Evolutionary conservation across 2,113 vertebrate genomes (phyloP).

Genomic region (Porphyrio hochstetteri): DNA sequence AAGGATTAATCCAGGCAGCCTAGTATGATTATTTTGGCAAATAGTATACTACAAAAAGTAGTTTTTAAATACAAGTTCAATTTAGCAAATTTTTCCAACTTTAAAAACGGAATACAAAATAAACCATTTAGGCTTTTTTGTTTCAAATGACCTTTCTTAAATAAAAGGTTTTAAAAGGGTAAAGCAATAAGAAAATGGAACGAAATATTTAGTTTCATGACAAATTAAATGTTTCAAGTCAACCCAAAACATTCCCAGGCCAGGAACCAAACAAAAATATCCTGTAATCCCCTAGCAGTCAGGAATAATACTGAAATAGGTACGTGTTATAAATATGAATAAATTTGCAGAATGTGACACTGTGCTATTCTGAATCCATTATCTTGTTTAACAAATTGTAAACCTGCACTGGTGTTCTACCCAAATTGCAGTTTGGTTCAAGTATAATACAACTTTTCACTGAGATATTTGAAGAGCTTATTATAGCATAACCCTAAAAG

Average conservation of each 20-base stretch:
- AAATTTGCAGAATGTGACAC: neutral
- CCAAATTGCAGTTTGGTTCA: neutral
- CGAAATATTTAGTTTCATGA: slow-evolving; percentile 18
- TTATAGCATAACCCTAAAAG: neutral
- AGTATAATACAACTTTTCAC: neutral
- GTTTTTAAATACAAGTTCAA: neutral
- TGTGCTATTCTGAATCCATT: neutral
- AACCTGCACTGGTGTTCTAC: neutral
- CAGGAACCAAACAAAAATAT: slow-evolving; percentile 45
- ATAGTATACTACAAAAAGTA: neutral
- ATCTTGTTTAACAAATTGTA: slow-evolving; percentile 3
- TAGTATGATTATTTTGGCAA: slow-evolving; percentile 12
- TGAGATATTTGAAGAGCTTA: neutral
- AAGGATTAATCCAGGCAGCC: neutral
- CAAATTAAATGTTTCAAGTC: slow-evolving; percentile 34
- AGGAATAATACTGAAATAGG: neutral
- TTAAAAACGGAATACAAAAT: neutral
- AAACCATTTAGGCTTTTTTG: slow-evolving; percentile 31
- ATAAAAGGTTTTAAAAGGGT: slow-evolving; percentile 11
- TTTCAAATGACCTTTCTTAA: slow-evolving; percentile 19
- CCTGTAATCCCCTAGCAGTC: neutral
- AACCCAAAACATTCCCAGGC: slow-evolving; percentile 30
- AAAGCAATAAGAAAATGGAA: slow-evolving; percentile 41
- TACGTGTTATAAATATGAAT: neutral
- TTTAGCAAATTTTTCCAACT: neutral